Percentiles rank a stretch among this genome's conserved stretches.
phyloP scores from a whole-genome alignment of 2,888 invertebrate species.

The Polymixis lichenea region DNA sequence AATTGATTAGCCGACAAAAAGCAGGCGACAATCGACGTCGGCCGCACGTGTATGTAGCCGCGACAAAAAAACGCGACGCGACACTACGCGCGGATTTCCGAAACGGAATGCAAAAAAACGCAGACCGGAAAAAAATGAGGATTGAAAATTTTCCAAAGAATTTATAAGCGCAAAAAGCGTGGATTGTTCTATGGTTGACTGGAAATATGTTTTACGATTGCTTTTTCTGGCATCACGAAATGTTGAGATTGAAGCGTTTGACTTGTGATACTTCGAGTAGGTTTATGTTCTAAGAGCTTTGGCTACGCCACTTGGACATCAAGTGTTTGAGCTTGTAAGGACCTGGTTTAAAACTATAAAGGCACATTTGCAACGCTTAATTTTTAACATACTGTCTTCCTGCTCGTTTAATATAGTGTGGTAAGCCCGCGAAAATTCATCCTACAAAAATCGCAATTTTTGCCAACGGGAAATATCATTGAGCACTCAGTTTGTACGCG shows the following conservation, averaged over 20 bases:
- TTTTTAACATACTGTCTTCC: too few relatives aligned
- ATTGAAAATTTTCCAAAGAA: constrained; percentile 62
- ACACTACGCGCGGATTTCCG: constrained; percentile 68
- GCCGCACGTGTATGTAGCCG: constrained; percentile 77
- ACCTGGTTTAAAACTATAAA: not conserved
- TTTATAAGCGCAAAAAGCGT: constrained; percentile 63
- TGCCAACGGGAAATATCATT: too few relatives aligned
- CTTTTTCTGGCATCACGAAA: constrained; percentile 33
- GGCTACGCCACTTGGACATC: not conserved
- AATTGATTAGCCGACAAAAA: constrained; percentile 80
- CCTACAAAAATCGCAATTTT: too few relatives aligned
- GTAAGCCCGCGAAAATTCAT: too few relatives aligned
- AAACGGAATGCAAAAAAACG: constrained; percentile 67
- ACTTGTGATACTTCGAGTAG: constrained; percentile 4
- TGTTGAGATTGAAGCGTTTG: constrained; percentile 15
- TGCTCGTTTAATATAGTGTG: too few relatives aligned
- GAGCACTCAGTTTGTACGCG: too few relatives aligned
- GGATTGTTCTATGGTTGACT: constrained; percentile 63
- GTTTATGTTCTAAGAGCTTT: constrained; percentile 1
- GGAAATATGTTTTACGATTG: constrained; percentile 56
- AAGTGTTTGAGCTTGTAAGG: constrained; percentile 9
- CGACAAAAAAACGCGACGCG: constrained; percentile 66
- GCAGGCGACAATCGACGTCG: constrained; percentile 67
- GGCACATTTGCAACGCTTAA: not conserved
- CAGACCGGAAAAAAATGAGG: constrained; percentile 54